Base-by-base conservation (phyloP, 2,888 invertebrate species). In the Steinernema scapterisci region DNA sequence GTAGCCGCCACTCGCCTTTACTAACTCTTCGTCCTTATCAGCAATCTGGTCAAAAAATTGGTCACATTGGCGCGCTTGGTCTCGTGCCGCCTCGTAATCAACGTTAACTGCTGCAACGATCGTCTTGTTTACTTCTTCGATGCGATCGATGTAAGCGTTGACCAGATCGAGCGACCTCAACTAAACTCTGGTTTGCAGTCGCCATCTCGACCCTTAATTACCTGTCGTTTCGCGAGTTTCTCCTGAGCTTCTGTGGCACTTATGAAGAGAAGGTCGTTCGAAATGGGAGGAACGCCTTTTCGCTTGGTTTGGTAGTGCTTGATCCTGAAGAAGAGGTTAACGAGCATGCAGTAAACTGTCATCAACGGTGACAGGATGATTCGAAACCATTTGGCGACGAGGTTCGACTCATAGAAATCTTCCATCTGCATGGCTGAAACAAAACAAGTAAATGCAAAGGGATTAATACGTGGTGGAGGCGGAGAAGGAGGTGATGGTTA, bases 81-180 rank as follows among this genome's bases (percentile, higher is more conserved):
- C 51, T 11, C 71, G 54, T 7, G 81, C 81, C 3, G 44, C 38
- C 16, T 74, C 73, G 54, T 78, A 82, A 70, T 82, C 74, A 7
- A 72, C 70, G 25, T 25, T 72, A 11, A 82, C 78, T 25, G 82
- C 75, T 0, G 81, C 81, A 44, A 82, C 82, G 7, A 80, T 52
- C 23, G 56, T 19, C 11, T 71, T 73, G 70, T 80, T 77, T 3
- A 82, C 78, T 44, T 78, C 77, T 16, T 71, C n/a, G 19, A 82
- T 77, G 16, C 82, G 76, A 7, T 56, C 73, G 51, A 80, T 80
- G 56, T 80, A 80, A 16, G 80, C 81, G 21, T 82, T 76, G 23
- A 80, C 70, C 63, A 80, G 45, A 16, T 75, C 72, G 1, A 23
- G 45, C 48, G 74, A 75, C 45, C 31, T 75, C 45, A 74, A 43